Evolutionary conservation across 2,888 invertebrate species (phyloP).

Genomic region (Archips crataeganus): DNA sequence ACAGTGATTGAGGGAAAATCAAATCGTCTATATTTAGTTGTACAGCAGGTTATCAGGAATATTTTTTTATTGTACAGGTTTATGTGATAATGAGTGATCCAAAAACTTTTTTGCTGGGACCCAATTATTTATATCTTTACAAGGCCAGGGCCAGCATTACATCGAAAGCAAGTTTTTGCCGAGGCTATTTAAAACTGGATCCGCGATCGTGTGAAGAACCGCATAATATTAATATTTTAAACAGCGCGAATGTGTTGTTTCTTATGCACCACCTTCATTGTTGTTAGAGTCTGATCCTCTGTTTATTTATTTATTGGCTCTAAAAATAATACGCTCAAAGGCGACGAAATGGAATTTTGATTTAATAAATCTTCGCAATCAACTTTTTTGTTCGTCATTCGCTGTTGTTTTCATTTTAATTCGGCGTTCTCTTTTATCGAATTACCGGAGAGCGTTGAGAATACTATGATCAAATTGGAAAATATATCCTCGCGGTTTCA

Average conservation of each 20-base stretch:
- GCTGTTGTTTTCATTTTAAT: slow-evolving; percentile 42
- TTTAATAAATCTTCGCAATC: slow-evolving; percentile 39
- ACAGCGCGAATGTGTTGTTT: neutral
- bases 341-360: slow-evolving; percentile 49
- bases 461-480: slow-evolving; percentile 32
- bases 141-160: slow-evolving; percentile 10
- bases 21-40: too few species aligned
- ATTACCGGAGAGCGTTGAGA: slow-evolving; percentile 33
- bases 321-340: slow-evolving; percentile 51
- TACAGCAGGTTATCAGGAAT: too few species aligned
- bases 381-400: slow-evolving; percentile 41
- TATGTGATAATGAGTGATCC: neutral
- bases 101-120: neutral
- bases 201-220: slow-evolving; percentile 6
- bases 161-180: slow-evolving; percentile 29
- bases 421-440: slow-evolving; percentile 35
- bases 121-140: neutral
- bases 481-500: slow-evolving; percentile 31
- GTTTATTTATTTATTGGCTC: slow-evolving; percentile 48
- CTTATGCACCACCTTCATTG: neutral
- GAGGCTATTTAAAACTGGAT: slow-evolving; percentile 32
- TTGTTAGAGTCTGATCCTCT: neutral
- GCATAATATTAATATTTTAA: neutral
- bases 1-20: neutral
- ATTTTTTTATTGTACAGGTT: neutral